Evolutionary conservation across 2,113 vertebrate species (phyloP).

Genomic region (Gallinago undulata): DNA sequence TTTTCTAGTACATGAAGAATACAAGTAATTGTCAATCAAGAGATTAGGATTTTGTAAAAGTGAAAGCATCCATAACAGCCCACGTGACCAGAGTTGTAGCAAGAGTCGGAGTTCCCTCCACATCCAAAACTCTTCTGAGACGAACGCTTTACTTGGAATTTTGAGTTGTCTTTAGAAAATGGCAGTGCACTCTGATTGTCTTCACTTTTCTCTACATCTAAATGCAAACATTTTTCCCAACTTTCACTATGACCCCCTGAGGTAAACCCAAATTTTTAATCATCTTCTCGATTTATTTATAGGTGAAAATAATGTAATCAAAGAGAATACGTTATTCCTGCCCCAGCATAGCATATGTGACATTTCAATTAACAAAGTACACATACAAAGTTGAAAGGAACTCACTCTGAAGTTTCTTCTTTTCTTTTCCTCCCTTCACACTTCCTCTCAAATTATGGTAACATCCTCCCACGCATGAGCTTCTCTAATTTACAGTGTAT

Average conservation of each 20-base stretch:
- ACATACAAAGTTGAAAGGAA: neutral
- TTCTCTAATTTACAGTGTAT: neutral
- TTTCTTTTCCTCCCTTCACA: neutral
- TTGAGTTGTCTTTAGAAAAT: neutral
- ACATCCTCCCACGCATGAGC: neutral
- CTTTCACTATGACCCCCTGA: neutral
- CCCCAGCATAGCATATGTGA: neutral
- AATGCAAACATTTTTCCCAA: neutral
- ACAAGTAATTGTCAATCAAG: neutral
- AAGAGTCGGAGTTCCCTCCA: neutral
- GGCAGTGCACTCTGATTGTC: neutral
- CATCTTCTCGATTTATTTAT: neutral
- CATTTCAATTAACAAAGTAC: neutral
- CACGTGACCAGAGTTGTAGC: neutral
- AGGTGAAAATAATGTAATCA: neutral
- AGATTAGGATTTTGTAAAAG: neutral
- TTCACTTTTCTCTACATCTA: neutral
- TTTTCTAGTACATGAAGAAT: neutral
- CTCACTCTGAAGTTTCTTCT: neutral
- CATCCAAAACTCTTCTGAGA: neutral
- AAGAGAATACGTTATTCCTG: neutral
- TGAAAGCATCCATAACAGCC: neutral
- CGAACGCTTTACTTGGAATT: neutral
- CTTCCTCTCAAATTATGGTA: neutral
- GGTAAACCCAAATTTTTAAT: neutral